phyloP scores from a whole-genome alignment of 2,797 vertebrate genomes.

The Gymnodraco acuticeps region DNA sequence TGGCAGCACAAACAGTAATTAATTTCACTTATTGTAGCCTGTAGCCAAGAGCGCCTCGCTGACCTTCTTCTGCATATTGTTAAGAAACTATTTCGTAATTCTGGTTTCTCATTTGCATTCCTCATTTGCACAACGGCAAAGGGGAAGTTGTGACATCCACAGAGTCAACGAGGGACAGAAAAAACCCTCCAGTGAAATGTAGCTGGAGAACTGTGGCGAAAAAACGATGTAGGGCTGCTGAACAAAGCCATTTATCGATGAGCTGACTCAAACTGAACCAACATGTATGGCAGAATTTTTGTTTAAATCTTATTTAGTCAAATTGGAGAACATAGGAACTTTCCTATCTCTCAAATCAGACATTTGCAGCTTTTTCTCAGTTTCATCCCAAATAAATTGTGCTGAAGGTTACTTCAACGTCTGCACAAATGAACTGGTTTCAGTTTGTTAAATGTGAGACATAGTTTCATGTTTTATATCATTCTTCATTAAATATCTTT shows the following conservation, averaged over 20 bases:
- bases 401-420: neutral
- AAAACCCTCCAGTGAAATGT: constrained; percentile 15
- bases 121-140: constrained; percentile 45
- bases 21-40: constrained; percentile 70
- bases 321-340: neutral
- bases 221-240: neutral
- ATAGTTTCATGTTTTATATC: neutral
- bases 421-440: neutral
- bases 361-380: neutral
- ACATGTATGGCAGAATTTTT: neutral
- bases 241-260: neutral
- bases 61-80: constrained; percentile 51
- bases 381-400: neutral
- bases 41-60: constrained; percentile 37
- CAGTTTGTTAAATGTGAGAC: neutral
- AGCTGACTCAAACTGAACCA: neutral
- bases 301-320: neutral
- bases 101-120: constrained; percentile 57
- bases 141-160: constrained; percentile 55
- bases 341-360: neutral
- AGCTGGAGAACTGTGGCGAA: constrained; percentile 23
- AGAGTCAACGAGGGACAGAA: constrained; percentile 34
- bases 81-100: constrained; percentile 50
- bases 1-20: constrained; percentile 69
- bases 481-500: neutral